Evolutionary conservation across 2,888 invertebrate species (phyloP), one percentile per base, ranked within the genome.

Genomic region (Brenthis hecate): DNA sequence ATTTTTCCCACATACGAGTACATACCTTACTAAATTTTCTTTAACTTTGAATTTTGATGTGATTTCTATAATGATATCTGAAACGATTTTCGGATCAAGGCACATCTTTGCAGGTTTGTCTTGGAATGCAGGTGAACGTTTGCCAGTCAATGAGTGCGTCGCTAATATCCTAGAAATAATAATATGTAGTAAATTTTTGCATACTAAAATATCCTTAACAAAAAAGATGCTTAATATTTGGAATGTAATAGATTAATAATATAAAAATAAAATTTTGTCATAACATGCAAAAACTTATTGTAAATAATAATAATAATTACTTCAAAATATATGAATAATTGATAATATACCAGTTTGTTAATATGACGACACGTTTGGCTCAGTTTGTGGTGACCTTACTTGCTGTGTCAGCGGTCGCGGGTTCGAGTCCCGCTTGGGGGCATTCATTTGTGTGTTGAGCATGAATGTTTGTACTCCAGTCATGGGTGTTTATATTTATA

Each of bases 81-180:
- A 82, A 4, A 94, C 92, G 71, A 92, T 94, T 66, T 85, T 84
- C 0, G 93, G 89, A 72, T 95, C 93, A 65, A 95, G 83, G 69
- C 89, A 87, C 88, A 89, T 88, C 78, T 93, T 93, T 0, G 91
- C 86, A 1, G 91, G 90, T 67, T 87, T 90, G 68, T 90, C 72
- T 60, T 77, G 82, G 71, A 93, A 93, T 0, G 93, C 95, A 0
- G 94, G 94, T 1, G 94, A 94, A 3, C 91, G 89, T 77, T 94
- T 94, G 1, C 95, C 95, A 0, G 94, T 94, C 32, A 95, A 75
- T 0, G 94, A 94, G 79, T 94, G 94, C 1, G 94, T 94, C 5
- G 94, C 94, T 68, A 95, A 80, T 28, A 91, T 84, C 66, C 94
- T 93, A 77, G 54, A 84, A 81, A 68, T 70, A 53, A 23, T 53